These are phyloP conservation scores for Leptopilina boulardi DNA, from an alignment of 1,140 invertebrate species.

Conservation along the genomic window DNA sequence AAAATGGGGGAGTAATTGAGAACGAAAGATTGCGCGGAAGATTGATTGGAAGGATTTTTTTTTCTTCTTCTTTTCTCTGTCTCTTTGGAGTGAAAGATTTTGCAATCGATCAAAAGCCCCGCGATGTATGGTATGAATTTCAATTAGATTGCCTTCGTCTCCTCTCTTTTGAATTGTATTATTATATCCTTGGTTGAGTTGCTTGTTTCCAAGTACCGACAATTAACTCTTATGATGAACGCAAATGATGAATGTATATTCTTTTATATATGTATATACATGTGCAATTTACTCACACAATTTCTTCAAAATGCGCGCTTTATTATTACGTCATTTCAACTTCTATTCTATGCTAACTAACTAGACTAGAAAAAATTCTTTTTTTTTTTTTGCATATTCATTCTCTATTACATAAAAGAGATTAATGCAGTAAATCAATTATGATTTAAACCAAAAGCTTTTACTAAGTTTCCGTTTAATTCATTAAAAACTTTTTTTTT, in stretches of 20 bases:
- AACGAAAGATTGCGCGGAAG: background rate
- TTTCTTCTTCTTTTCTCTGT: no score
- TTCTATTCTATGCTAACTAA: conserved; percentile 47
- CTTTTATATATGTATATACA: background rate
- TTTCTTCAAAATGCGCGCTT: background rate
- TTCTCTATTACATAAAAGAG: background rate
- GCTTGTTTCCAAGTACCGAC: conserved; percentile 24
- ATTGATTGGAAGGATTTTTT: background rate
- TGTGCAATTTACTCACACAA: conserved; percentile 18
- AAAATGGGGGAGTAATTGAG: no score
- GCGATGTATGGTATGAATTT: conserved; percentile 10
- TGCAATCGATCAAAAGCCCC: conserved; percentile 14
- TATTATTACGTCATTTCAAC: conserved; percentile 24
- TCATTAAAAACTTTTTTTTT: no score
- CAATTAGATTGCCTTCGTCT: conserved; percentile 32
- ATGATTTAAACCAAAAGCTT: no score
- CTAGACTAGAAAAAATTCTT: conserved; percentile 52
- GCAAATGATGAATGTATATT: background rate
- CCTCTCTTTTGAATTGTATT: conserved; percentile 35
- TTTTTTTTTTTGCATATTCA: background rate
- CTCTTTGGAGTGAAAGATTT: background rate
- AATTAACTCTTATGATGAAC: conserved; percentile 23
- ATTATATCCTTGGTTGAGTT: conserved; percentile 39
- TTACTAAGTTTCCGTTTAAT: no score
- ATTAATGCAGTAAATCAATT: background rate